Conservation (phyloP, 37 sponge, comb jelly and placozoan genomes). For the Aplysina aerophoba region DNA sequence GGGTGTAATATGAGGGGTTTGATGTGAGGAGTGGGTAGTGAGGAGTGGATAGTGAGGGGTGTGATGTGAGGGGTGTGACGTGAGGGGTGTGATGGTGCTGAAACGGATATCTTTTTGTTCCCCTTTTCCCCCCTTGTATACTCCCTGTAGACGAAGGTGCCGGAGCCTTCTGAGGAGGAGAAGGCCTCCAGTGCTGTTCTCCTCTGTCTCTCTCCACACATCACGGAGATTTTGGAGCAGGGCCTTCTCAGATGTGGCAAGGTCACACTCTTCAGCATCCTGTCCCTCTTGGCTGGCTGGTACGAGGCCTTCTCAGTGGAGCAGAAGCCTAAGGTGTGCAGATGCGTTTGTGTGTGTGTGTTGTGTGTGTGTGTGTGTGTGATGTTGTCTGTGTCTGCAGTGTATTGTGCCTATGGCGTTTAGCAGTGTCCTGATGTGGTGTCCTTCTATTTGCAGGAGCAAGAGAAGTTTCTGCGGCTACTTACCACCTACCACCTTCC, state of each 20-base stretch:
- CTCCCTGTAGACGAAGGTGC: neutral
- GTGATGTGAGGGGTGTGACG: no score
- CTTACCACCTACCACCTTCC: neutral
- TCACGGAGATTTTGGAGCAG: neutral
- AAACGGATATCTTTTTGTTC: no score
- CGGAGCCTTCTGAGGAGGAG: neutral
- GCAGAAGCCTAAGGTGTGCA: constrained; percentile 9
- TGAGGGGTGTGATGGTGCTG: no score
- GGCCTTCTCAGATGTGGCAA: neutral
- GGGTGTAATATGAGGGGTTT: no score
- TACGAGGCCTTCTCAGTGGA: constrained; percentile 11
- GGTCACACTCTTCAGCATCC: constrained; percentile 4
- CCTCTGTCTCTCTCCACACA: neutral
- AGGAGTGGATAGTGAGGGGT: no score
- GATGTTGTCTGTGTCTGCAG: no score
- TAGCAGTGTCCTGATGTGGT: no score
- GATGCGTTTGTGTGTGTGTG: neutral
- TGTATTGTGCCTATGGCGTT: no score
- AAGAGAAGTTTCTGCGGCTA: constrained; percentile 13
- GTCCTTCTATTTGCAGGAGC: neutral
- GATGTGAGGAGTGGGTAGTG: no score
- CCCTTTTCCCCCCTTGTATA: neutral
- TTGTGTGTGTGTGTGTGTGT: no score
- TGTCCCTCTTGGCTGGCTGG: constrained; percentile 1
- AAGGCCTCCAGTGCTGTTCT: neutral